Base-by-base conservation (phyloP, 2,888 invertebrate species). In the Callosobruchus maculatus region DNA sequence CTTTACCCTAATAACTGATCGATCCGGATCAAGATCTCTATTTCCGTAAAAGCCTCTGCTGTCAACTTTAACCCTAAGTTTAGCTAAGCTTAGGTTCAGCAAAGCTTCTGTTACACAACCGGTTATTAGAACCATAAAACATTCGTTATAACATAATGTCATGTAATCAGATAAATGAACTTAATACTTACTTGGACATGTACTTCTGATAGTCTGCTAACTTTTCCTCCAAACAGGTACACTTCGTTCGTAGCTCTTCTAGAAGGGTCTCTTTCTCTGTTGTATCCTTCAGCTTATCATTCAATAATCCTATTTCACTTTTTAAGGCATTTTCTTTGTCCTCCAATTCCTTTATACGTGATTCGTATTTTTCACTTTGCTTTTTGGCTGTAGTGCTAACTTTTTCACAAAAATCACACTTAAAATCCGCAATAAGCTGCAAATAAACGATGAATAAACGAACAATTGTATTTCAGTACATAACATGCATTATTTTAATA, bases 401-500 rank as follows among this genome's bases (percentile, higher is more conserved):
- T 72, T 78, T 80, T 72, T 76, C 77, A 70, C 79, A 81, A 13
- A 70, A 71, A 31, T 74, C 72, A 21, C 75, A 77, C 67, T 78
- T 78, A 21, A 78, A 70, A 71, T 79, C 78, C 20, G 68, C 30
- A 20, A 80, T 70, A 76, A 78, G 77, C 80, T 81, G 31, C 49
- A 78, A n/a, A n/a, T n/a, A n/a, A n/a, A n/a, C n/a, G n/a, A n/a
- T n/a, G n/a, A 78, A 71, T 70, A 20, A 76, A 68, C 67, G 22
- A 30, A 73, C 49, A 71, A n/a, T 21, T 71, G 66, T 20, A 70
- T 70, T 1, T 71, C 31, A 22, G 22, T 26, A 4, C 7, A 26
- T n/a, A n/a, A n/a, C n/a, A n/a, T n/a, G n/a, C n/a, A n/a, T n/a
- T n/a, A n/a, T n/a, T n/a, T n/a, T n/a, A n/a, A n/a, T n/a, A n/a